Evolutionary conservation across 2,113 vertebrate species (phyloP), one percentile per base, ranked within the genome.

Genomic region (Hydropotes inermis): DNA sequence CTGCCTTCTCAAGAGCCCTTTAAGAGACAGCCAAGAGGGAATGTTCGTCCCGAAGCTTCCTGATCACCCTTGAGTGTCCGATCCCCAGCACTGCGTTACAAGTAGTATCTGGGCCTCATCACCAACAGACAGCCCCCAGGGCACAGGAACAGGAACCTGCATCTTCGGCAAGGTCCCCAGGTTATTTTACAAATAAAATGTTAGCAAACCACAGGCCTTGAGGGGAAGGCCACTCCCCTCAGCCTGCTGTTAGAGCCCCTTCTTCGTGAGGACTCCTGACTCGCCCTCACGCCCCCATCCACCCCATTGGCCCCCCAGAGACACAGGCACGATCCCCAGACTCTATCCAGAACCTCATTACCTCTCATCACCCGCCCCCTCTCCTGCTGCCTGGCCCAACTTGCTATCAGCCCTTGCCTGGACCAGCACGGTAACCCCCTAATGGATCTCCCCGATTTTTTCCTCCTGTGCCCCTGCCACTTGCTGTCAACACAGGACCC

Each of bases 1-100:
- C 21, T 4, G 58, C 67, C 52, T 27, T 43, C 83, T 70, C 0
- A 0, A 58, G 54, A 94, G 45, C 74, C 82, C n/a, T 27, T 54
- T 28, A 60, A 97, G 98, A 82, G n/a, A 67, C 8, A 94, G 92
- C 92, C 93, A 28, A 11, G 50, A 6, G 36, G 45, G 81, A 90
- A 47, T 23, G 5, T 58, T 91, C 87, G 94, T 97, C 87, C 91
- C 43, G 39, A 50, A 84, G 47, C 21, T 55, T 50, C 79, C 85
- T 10, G 2, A 11, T 23, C 43, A 4, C 57, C 43, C 28, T 0
- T 1, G 47, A 28, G 36, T 1, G 21, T 52, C 25, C 27, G 39
- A 36, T 50, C 52, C 52, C n/a, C 58, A 58, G 2, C 0, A 0
- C 28, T 30, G 45, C 45, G 36, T 36, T 28, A 36, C 17, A 39